Conservation (phyloP, 2,888 invertebrate species). For the Cyaniris semiargus region DNA sequence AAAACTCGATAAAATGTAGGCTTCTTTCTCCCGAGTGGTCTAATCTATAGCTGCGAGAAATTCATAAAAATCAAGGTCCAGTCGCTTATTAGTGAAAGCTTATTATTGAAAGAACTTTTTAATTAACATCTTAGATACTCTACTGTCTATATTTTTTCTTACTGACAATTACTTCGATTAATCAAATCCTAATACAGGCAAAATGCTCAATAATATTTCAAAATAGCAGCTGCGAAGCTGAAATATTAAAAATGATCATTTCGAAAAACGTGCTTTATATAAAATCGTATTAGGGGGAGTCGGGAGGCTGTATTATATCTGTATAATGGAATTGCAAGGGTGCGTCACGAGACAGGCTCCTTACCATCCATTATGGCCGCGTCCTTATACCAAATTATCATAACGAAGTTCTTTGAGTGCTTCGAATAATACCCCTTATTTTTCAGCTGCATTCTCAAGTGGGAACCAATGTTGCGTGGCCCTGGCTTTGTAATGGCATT, state of each 20-base stretch:
- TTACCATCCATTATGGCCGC: conserved; percentile 69
- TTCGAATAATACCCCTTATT: conserved; percentile 24
- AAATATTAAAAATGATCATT: conserved; percentile 29
- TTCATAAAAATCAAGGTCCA: too few relatives aligned
- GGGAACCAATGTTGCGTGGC: conserved; percentile 15
- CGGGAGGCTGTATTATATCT: conserved; percentile 56
- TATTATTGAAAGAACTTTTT: too few relatives aligned
- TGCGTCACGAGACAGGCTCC: conserved; percentile 72
- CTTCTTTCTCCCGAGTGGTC: too few relatives aligned
- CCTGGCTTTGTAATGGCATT: conserved; percentile 14
- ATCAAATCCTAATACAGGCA: neutral
- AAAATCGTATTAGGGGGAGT: conserved; percentile 48
- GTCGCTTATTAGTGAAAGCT: too few relatives aligned
- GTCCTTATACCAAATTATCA: conserved; percentile 55
- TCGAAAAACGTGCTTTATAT: conserved; percentile 27
- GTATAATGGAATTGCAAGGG: conserved; percentile 74
- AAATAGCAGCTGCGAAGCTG: conserved; percentile 16
- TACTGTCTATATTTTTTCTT: neutral
- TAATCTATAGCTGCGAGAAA: too few relatives aligned
- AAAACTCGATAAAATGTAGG: too few relatives aligned
- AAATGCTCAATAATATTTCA: conserved; percentile 1
- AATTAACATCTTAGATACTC: neutral
- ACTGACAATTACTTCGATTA: neutral
- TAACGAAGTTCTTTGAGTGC: conserved; percentile 33
- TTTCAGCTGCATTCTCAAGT: conserved; percentile 20